Conservation (phyloP, 2,888 invertebrate genomes). For the Morpho helenor region DNA sequence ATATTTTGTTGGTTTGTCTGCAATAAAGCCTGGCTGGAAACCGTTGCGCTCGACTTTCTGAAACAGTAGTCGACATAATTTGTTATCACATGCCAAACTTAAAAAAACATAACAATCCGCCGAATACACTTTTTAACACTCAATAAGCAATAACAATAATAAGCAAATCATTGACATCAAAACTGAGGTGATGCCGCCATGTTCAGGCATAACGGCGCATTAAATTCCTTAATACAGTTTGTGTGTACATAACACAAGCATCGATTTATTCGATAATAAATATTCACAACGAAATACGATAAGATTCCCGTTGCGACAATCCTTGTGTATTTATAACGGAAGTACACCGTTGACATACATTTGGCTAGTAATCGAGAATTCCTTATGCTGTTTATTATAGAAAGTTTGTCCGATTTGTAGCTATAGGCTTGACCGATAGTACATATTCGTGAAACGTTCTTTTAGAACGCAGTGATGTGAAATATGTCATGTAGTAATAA, state of each 20-base stretch:
- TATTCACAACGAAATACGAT: conserved; percentile 57
- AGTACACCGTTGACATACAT: conserved; percentile 47
- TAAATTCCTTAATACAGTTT: conserved; percentile 21
- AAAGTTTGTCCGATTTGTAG: neutral
- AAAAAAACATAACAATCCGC: too few species aligned
- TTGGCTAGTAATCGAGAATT: conserved; percentile 10
- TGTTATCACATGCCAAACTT: too few species aligned
- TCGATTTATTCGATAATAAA: conserved; percentile 43
- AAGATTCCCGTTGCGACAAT: conserved; percentile 48
- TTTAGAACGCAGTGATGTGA: too few species aligned
- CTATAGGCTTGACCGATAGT: too few species aligned
- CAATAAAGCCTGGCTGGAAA: conserved; percentile 13
- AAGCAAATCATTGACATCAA: conserved; percentile 3
- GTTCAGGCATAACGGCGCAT: conserved; percentile 32
- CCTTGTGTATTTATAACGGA: conserved; percentile 52
- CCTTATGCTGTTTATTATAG: neutral
- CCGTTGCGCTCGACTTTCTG: conserved; percentile 8
- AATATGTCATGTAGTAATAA: too few species aligned
- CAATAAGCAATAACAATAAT: too few species aligned
- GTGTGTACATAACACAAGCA: conserved; percentile 6
- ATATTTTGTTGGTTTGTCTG: conserved; percentile 13
- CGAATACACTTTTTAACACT: too few species aligned
- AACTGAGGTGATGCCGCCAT: neutral
- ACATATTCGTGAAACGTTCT: too few species aligned
- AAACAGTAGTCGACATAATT: neutral